phyloP scores from a whole-genome alignment of 2,113 vertebrate genomes.

The Burhinus bistriatus region DNA sequence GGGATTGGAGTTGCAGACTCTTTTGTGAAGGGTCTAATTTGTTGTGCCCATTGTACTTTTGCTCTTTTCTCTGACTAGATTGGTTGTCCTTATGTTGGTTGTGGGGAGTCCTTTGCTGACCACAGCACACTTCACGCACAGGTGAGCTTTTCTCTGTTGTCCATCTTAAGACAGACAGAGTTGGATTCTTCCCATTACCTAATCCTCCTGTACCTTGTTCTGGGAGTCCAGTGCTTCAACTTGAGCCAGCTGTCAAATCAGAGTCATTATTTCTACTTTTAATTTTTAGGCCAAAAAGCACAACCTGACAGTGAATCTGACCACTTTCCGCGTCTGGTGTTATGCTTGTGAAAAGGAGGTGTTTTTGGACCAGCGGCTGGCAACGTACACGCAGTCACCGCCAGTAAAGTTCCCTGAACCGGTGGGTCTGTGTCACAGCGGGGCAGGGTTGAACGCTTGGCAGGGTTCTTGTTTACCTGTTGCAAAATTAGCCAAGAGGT shows the following conservation, averaged over 20 bases:
- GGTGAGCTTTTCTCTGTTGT: conserved; percentile 68
- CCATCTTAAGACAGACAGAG: neutral
- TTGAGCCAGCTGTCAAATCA: neutral
- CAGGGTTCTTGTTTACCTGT: neutral
- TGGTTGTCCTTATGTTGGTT: conserved; percentile 91
- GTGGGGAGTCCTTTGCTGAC: conserved; percentile 93
- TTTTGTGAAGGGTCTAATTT: neutral
- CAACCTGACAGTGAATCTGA: conserved; percentile 96
- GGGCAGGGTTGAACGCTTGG: neutral
- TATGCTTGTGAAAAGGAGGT: conserved; percentile 95
- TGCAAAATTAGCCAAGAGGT: neutral
- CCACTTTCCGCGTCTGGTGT: conserved; percentile 95
- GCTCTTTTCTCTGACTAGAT: conserved; percentile 69
- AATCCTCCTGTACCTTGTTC: neutral
- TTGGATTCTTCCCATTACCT: neutral
- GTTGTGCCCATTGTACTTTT: neutral
- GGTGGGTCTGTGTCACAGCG: conserved; percentile 56
- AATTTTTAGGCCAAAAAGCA: conserved; percentile 85
- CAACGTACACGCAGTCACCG: neutral
- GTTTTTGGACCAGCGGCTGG: conserved; percentile 85
- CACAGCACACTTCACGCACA: conserved; percentile 97
- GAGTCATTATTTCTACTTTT: neutral
- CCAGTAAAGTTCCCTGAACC: conserved; percentile 69
- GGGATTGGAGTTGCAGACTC: neutral
- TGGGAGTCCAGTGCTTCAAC: neutral